Base-by-base conservation (phyloP, 1,140 invertebrate species). In the Melipona quadrifasciata region DNA sequence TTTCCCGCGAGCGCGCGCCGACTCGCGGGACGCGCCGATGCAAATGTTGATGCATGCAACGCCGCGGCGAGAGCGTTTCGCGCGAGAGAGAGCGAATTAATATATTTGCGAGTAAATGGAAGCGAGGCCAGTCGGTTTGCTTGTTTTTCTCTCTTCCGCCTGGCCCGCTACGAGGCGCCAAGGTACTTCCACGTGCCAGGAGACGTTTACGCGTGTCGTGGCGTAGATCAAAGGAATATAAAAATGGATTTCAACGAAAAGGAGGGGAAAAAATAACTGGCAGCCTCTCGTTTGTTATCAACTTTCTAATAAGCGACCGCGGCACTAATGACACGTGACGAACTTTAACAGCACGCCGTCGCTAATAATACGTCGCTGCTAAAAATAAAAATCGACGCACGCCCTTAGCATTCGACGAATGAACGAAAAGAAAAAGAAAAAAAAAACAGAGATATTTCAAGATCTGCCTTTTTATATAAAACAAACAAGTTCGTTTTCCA, bases 1-100 rank as follows among this genome's bases (percentile, higher is more conserved):
- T 57, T 68, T 14, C 51, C 39, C 78, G 78, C 75, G 68, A 27
- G 61, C 39, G 53, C 73, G 57, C n/a, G 19, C 75, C 6, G 65
- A 67, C 57, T 80, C 61, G 10, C 14, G 27, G 55, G 14, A 39
- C 74, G 85, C 57, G n/a, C 12, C 68, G 65, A 88, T 82, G 77
- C 24, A 86, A 81, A 86, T 78, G 58, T 86, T 80, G 80, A 86
- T 83, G 67, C 51, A 88, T 89, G 81, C 84, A 51, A 47, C 39
- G 27, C 27, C 16, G 47, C 53, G 71, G 24, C 12, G 57, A 21
- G 64, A 57, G n/a, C 27, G 64, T 82, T 55, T 57, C 64, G 58
- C 65, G 6, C 8, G 39, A 47, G 31, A 31, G 31, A 47, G 39
- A 47, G 57, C 53, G 80, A 86, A 87, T 82, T 88, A 88, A 88